Conservation (phyloP, 1,140 invertebrate genomes). For the Calliopsis andreniformis region DNA sequence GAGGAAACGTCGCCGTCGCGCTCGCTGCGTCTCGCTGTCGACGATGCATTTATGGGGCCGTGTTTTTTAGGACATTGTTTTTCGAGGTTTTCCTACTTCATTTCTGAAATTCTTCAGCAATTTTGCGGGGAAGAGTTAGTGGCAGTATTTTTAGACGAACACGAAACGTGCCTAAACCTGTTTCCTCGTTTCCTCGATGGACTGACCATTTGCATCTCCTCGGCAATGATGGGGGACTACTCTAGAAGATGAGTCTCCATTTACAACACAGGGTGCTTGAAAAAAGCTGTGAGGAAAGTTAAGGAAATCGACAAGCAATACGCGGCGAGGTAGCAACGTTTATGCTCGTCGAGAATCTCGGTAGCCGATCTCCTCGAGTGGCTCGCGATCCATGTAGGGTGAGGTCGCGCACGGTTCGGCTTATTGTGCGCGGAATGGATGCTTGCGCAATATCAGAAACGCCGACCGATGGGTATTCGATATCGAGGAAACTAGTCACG, state of each 20-base stretch:
- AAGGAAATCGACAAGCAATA: not conserved
- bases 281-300: conserved; percentile 1
- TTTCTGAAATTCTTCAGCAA: not conserved
- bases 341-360: conserved; percentile 10
- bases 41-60: not conserved
- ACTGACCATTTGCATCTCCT: too few relatives aligned
- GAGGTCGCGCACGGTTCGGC: conserved; percentile 42
- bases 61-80: too few relatives aligned
- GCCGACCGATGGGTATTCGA: conserved; percentile 60
- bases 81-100: not conserved
- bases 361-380: conserved; percentile 26
- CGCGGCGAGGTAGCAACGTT: not conserved
- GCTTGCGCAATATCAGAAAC: conserved; percentile 64
- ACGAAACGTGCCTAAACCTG: too few relatives aligned
- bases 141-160: too few relatives aligned
- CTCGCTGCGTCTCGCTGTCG: not conserved
- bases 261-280: too few relatives aligned
- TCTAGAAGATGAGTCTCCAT: too few relatives aligned
- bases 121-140: too few relatives aligned
- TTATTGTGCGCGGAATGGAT: conserved; percentile 56
- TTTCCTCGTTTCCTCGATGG: too few relatives aligned
- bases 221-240: too few relatives aligned
- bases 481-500: conserved; percentile 64
- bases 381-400: conserved; percentile 26
- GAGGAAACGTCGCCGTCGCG: not conserved